A percentile compares a stretch with the other conserved stretches of the same genome.
Conservation (phyloP, 2,888 invertebrate genomes). For the Drosophila seclusa region DNA sequence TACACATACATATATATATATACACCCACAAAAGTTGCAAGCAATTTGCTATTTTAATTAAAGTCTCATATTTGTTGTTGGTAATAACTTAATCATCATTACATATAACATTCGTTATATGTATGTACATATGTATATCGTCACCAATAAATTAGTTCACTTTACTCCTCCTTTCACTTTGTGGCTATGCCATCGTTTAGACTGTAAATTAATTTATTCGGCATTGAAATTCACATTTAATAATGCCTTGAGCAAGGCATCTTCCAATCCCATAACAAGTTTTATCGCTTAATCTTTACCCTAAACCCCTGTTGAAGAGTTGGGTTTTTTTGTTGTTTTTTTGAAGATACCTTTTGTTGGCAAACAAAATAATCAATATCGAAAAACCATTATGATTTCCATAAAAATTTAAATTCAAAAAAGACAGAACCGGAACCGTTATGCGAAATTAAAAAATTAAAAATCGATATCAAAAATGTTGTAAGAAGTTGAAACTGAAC, state of each 20-base stretch:
- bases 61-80: not conserved
- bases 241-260: not conserved
- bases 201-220: not conserved
- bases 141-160: not conserved
- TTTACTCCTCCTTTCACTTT: not conserved
- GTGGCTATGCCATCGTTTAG: not conserved
- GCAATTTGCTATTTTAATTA: conserved; percentile 2
- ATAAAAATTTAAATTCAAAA: not conserved
- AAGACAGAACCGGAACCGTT: not conserved
- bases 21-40: not conserved
- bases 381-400: not conserved
- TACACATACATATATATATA: not conserved
- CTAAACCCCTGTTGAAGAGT: not conserved
- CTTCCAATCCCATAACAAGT: not conserved
- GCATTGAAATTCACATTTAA: not conserved
- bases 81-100: not conserved
- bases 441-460: not conserved
- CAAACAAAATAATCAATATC: not conserved
- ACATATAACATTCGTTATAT: too few relatives aligned
- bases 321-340: not conserved
- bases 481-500: not conserved
- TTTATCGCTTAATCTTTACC: not conserved
- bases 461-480: not conserved
- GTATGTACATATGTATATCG: too few relatives aligned
- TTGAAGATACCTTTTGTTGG: not conserved